These are phyloP conservation scores for Crypturellus undulatus DNA, from an alignment of 2,113 vertebrate species.

Conservation along the genomic window DNA sequence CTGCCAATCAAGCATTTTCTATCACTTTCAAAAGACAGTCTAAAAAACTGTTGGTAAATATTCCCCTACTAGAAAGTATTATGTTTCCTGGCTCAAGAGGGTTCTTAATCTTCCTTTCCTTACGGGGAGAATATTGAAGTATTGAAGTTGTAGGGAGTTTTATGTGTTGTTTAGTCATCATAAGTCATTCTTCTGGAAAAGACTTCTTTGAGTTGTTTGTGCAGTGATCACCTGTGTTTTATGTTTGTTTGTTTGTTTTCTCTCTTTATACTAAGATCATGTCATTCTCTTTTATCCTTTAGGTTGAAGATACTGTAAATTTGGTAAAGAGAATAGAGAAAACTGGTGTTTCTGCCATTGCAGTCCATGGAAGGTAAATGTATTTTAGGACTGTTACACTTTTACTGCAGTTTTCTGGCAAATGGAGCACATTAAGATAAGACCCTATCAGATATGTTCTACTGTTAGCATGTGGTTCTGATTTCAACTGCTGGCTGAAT, in stretches of 20 bases:
- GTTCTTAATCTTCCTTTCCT: neutral
- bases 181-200: neutral
- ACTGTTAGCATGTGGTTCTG: neutral
- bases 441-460: neutral
- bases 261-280: neutral
- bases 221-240: neutral
- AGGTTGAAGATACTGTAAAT: constrained; percentile 90
- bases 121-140: neutral
- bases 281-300: neutral
- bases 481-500: neutral
- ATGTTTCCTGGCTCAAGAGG: neutral
- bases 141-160: neutral
- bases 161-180: neutral
- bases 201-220: neutral
- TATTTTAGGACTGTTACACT: neutral
- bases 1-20: neutral
- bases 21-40: neutral
- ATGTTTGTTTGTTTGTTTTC: neutral
- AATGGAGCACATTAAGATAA: neutral
- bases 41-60: neutral
- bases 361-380: constrained; percentile 93
- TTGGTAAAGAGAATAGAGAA: constrained; percentile 91
- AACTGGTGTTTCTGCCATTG: constrained; percentile 92
- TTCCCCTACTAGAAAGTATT: neutral
- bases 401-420: neutral